Conservation (phyloP, 2,113 vertebrate species). For the Abramis brama region DNA sequence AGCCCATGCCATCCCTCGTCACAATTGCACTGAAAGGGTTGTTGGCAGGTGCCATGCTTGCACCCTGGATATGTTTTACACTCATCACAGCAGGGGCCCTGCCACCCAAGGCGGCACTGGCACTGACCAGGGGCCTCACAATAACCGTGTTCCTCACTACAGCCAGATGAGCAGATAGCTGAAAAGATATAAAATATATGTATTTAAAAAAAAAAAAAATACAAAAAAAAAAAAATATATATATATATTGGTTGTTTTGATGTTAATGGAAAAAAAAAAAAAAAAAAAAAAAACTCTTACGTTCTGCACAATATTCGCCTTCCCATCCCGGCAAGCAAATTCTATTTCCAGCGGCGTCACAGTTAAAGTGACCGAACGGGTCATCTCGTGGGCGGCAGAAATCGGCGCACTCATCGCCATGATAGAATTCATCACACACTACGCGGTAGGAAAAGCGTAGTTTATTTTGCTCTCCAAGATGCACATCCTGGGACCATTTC, state of each 20-base stretch:
- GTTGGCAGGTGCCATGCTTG: neutral
- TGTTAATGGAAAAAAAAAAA: no score
- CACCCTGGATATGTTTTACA: neutral
- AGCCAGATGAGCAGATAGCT: neutral
- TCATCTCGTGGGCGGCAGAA: slow-evolving; percentile 1
- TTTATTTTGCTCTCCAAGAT: neutral
- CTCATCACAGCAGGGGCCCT: neutral
- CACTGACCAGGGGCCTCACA: neutral
- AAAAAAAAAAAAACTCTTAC: neutral
- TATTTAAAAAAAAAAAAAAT: no score
- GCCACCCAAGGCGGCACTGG: rapidly evolving
- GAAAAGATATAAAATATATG: neutral
- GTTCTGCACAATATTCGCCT: neutral
- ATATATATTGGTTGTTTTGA: no score
- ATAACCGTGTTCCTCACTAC: neutral
- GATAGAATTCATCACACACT: neutral
- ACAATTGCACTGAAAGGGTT: neutral
- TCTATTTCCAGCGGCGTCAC: neutral
- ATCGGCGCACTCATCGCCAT: neutral
- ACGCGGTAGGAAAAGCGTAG: neutral
- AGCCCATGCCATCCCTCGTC: neutral
- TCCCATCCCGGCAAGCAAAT: neutral
- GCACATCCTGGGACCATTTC: neutral
- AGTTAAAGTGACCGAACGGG: neutral
- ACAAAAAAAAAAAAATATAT: no score